Evolutionary conservation across 2,888 invertebrate species (phyloP), one percentile per base, ranked within the genome.

Genomic region (Cybosia mesomella): DNA sequence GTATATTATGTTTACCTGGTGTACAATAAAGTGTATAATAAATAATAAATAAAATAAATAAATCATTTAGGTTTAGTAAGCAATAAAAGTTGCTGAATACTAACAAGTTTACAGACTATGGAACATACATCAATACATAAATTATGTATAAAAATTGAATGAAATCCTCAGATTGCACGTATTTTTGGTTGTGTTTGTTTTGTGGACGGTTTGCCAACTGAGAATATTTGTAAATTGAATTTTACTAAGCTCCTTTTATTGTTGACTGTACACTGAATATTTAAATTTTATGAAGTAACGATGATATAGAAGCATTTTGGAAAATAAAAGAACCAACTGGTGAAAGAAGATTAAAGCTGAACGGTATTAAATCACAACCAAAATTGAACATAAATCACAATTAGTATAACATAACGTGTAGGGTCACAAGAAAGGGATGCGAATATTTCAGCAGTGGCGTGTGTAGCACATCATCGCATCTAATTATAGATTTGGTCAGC

Each of bases 401-500:
- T 76, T 78, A 81, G 77, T 70, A 71, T 69, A 74, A 71, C 68
- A 72, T 72, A 28, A n/a, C 73, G 68, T 75, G 58, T 71, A 60
- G 57, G 64, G 67, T 64, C 66, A 64, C 62, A 73, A 66, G 68
- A 77, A 73, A 72, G 69, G 66, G 67, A 72, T 64, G 67, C 71
- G 64, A 75, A 77, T 77, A 71, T 73, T 70, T 66, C 65, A 67
- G 68, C 62, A 63, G 64, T 70, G 58, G 53, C 64, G 69, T 66
- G 70, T 32, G 64, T 34, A 54, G 67, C 58, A n/a, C 49, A 64
- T 77, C 79, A 67, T 71, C 53, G 67, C 67, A 66, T 64, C 72
- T 81, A 77, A 77, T 81, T 79, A 70, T 68, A 72, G 72, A 74
- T 59, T 67, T 71, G 72, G 72, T 72, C 73, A 73, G 71, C 73